A percentile compares a stretch with the other conserved stretches of the same genome.
phyloP scores from a whole-genome alignment of 2,113 vertebrate species.

The Alexandromys fortis region DNA sequence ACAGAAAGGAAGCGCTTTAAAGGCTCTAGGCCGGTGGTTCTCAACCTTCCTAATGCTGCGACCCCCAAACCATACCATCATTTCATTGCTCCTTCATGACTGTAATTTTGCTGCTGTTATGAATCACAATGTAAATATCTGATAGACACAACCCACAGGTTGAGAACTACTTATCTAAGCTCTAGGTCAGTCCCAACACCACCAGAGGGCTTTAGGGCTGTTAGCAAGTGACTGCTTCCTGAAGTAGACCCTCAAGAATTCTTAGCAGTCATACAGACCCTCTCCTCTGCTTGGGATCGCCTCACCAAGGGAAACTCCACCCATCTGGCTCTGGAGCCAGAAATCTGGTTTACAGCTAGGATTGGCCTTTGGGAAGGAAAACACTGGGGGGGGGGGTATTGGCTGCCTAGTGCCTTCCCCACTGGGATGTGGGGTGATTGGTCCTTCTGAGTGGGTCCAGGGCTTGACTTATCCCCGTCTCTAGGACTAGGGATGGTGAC shows the following conservation, averaged over 20 bases:
- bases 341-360: not conserved
- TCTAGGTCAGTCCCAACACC: not conserved
- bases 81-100: not conserved
- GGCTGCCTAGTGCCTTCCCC: not conserved
- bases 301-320: not conserved
- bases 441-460: not conserved
- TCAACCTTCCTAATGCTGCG: not conserved
- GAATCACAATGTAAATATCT: no score
- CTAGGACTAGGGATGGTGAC: not conserved
- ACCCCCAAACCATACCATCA: not conserved
- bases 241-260: not conserved
- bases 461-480: not conserved
- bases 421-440: not conserved
- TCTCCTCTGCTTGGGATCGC: not conserved
- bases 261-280: not conserved
- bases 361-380: not conserved
- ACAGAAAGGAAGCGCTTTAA: not conserved
- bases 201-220: not conserved
- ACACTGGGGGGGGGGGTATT: not conserved
- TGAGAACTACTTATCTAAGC: not conserved
- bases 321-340: not conserved
- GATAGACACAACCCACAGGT: no score
- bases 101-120: not conserved
- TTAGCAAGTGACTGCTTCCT: not conserved
- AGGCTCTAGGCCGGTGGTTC: not conserved